Evolutionary conservation across 1,140 invertebrate genomes (phyloP), one percentile per base, ranked within the genome.

Genomic region (Cydia amplana): DNA sequence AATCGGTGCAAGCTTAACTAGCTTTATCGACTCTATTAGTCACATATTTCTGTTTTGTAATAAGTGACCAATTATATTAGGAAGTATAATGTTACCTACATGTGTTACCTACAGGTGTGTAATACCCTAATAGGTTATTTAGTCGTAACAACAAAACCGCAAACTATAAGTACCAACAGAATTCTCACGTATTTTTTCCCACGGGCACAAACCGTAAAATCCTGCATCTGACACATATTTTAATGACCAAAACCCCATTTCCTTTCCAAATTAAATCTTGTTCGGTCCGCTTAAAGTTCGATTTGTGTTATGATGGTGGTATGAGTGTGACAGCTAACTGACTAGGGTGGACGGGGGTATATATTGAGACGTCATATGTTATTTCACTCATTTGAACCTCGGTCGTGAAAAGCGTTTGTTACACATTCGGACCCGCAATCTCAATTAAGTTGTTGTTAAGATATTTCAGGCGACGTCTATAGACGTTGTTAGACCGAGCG

Each of bases 201-300:
- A 70, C 65, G 65, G 32, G 14, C 64, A 32, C 28, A 36, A 16
- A 70, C n/a, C 65, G 65, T 40, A 20, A 70, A 43, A 40, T 18
- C 65, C 65, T 70, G 65, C n/a, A 6, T 36, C 65, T 70, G 65
- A 70, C 65, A 70, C 43, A 70, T 70, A 70, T 70, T 70, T 70
- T 70, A 70, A 70, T 36, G 65, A 32, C 28, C 25, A 6, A 18
- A 28, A 67, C 65, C 18, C 55, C 9, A 60, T 60, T 2, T n/a
- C 4, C 49, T 1, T 60, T 23, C 20, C 18, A 60, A 60, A 23
- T 20, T 20, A 23, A 10, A 60, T 20, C 55, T 20, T 60, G 20
- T 60, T 23, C 1, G 0, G 0, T 12, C 18, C 20, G 49, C n/a
- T 51, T 51, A 60, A 1, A 23, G 18, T 60, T 12, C 2, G 9